Base-by-base conservation (phyloP, 2,797 vertebrate species). In the Sebastes cheni region DNA sequence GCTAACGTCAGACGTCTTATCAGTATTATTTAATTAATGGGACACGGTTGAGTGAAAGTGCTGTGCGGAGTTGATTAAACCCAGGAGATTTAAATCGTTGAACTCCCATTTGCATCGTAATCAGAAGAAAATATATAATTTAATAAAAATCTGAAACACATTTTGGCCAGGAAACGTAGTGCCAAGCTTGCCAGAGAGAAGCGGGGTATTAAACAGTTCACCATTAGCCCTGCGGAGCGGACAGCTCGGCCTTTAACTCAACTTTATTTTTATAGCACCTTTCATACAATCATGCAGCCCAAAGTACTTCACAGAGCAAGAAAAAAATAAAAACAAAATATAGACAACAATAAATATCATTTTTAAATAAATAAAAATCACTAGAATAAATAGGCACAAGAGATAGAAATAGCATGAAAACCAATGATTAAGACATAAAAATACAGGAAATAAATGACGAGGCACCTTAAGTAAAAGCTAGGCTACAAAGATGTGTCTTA, bases 331-430 rank as follows among this genome's bases (percentile, higher is more conserved):
- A 46, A 18, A 18, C 16, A 1, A 0, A 46, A 46, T 42, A 46
- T 46, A 18, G 6, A 46, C 42, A 18, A 46, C 42, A 46, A 4
- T 46, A 20, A 46, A 18, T 46, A 0, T 0, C 16, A 42, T 16
- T 42, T 16, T 42, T 1, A 6, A 42, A 42, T 42, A 42, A 42
- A 42, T 0, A 1, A 42, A 16, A 16, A 0, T 42, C 39, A 46
- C 39, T 16, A 18, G 39, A 46, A 46, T 46, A 46, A 16, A 2
- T 46, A 46, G 14, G 6, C 39, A 16, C 39, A 18, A 46, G 39
- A 46, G 39, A 18, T 46, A 46, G 14, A 46, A 46, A 46, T 46
- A 46, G 39, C 0, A 46, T 18, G 39, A 46, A 46, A 46, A 46
- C 14, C 39, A 46, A 18, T 46, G 39, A 46, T 0, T 16, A 46